These are phyloP conservation scores for Endomychus coccineus DNA, from an alignment of 2,888 invertebrate species.

Conservation along the genomic window DNA sequence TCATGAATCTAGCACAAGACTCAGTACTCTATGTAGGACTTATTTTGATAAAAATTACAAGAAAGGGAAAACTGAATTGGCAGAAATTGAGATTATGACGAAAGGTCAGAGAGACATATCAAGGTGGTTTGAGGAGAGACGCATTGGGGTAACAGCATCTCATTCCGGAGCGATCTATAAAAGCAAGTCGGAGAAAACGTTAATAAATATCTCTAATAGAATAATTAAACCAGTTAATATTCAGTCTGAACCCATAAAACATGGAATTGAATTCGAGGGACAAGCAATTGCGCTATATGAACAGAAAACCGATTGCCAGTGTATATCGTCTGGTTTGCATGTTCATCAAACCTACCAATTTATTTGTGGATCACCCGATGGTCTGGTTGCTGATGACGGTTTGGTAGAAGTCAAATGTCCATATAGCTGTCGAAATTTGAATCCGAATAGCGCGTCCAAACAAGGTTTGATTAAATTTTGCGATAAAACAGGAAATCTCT, in stretches of 20 bases:
- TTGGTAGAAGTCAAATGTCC: slow-evolving; percentile 14
- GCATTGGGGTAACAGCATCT: no score
- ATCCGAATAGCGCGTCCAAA: slow-evolving; percentile 1
- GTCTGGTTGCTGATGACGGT: slow-evolving; percentile 10
- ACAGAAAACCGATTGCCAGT: not conserved
- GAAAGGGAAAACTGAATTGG: not conserved
- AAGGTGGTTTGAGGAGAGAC: no score
- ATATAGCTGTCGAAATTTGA: slow-evolving; percentile 6
- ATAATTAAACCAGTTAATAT: not conserved
- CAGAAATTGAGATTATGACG: not conserved
- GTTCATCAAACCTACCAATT: slow-evolving; percentile 5
- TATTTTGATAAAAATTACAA: no score
- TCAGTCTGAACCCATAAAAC: no score
- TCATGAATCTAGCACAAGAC: no score
- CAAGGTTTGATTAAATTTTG: no score
- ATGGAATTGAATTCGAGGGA: no score
- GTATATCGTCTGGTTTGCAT: not conserved
- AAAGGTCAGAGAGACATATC: not conserved
- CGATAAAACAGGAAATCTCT: no score
- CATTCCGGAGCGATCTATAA: no score
- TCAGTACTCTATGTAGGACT: no score
- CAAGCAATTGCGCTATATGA: no score
- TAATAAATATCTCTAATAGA: not conserved
- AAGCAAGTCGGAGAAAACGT: not conserved
- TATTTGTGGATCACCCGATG: slow-evolving; percentile 13